phyloP scores from a whole-genome alignment of 2,797 vertebrate species.

The Peromyscus attwateri region DNA sequence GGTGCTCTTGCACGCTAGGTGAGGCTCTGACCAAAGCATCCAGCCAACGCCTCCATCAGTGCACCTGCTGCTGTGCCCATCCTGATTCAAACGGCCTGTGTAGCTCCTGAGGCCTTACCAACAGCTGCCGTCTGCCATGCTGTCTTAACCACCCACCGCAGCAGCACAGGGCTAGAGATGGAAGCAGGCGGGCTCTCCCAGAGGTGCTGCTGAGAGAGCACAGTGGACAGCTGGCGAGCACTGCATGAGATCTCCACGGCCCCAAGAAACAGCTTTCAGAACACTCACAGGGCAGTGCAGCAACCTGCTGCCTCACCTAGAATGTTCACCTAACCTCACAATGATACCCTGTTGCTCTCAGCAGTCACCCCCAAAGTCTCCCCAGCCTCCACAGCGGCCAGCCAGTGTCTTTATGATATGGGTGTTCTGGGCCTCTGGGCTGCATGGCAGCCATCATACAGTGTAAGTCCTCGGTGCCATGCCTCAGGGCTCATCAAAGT shows the following conservation, averaged over 20 bases:
- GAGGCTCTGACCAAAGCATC: background rate
- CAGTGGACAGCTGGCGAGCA: rapidly evolving
- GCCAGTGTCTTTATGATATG: background rate
- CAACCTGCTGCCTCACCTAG: background rate
- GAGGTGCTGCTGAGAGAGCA: background rate
- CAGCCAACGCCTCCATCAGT: background rate
- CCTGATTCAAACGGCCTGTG: rapidly evolving
- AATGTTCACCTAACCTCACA: rapidly evolving
- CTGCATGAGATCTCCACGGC: rapidly evolving
- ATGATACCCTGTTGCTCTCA: rapidly evolving
- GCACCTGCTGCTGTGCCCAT: background rate
- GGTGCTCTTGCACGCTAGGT: background rate
- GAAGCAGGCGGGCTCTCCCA: background rate
- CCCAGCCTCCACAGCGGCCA: too few relatives aligned
- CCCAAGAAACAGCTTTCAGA: rapidly evolving
- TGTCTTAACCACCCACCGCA: rapidly evolving
- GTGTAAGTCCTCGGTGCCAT: rapidly evolving
- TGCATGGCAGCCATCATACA: rapidly evolving
- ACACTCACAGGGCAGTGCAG: rapidly evolving
- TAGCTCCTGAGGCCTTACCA: rapidly evolving
- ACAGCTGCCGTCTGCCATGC: rapidly evolving
- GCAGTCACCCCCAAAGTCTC: rapidly evolving
- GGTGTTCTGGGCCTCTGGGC: background rate
- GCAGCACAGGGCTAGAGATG: rapidly evolving
- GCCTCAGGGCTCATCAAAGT: background rate